Evolutionary conservation across 1,140 invertebrate genomes (phyloP).

Genomic region (Zaprionus davidi): DNA sequence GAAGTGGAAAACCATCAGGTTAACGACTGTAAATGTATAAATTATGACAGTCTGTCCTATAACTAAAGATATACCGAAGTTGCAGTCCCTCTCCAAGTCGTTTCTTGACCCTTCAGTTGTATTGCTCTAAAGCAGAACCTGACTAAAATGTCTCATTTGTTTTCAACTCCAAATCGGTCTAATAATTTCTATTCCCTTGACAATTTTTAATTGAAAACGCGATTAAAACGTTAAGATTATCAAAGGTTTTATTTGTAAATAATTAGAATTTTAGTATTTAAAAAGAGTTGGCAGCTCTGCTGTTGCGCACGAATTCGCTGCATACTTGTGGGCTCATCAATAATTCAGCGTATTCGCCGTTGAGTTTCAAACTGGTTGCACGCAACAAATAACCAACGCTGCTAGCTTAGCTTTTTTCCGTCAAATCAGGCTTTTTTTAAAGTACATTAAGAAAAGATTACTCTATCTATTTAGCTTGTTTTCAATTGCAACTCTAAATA

Average conservation of each 20-base stretch:
- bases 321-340: slow-evolving; percentile 26
- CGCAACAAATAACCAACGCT: neutral
- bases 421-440: too few relatives aligned
- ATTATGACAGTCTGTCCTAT: neutral
- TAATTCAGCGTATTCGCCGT: neutral
- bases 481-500: too few relatives aligned
- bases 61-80: neutral
- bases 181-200: neutral
- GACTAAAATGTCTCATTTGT: too few relatives aligned
- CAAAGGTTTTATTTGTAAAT: neutral
- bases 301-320: slow-evolving; percentile 5
- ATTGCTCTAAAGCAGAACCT: neutral
- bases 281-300: slow-evolving; percentile 21
- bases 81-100: neutral
- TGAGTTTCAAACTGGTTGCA: slow-evolving; percentile 4
- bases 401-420: too few relatives aligned
- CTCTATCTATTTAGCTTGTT: too few relatives aligned
- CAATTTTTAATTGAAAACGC: neutral
- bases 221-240: neutral
- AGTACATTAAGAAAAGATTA: too few relatives aligned
- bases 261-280: neutral
- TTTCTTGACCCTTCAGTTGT: neutral
- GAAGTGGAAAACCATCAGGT: neutral
- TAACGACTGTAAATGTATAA: neutral
- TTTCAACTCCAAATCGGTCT: neutral